Evolutionary conservation across 1,140 invertebrate genomes (phyloP).

Genomic region (Anastatus disparis): DNA sequence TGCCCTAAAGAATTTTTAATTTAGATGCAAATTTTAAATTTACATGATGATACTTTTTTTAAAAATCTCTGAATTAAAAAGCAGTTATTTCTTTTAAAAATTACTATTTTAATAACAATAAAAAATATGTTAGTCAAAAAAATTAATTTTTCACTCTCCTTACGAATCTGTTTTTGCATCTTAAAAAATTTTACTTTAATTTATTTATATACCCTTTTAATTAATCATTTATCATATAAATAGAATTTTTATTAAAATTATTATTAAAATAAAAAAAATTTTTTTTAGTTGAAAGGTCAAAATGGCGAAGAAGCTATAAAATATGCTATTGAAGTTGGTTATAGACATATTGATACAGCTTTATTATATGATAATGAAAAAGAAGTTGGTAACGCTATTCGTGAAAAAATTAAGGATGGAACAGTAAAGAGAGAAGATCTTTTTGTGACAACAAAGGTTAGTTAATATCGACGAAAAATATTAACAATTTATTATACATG

Average conservation of each 20-base stretch:
- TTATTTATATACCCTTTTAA: neutral
- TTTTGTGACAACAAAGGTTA: constrained; percentile 83
- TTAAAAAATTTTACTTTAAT: too few relatives aligned
- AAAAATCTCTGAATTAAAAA: too few relatives aligned
- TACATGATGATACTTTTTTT: too few relatives aligned
- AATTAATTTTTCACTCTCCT: too few relatives aligned
- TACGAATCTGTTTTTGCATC: too few relatives aligned
- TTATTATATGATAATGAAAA: constrained; percentile 84
- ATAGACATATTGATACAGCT: constrained; percentile 91
- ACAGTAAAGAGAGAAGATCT: constrained; percentile 84
- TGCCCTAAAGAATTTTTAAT: too few relatives aligned
- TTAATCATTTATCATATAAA: neutral
- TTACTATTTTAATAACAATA: too few relatives aligned
- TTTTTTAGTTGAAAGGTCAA: constrained; percentile 70
- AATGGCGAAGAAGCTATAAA: constrained; percentile 78
- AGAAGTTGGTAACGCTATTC: constrained; percentile 83
- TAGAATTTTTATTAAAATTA: neutral
- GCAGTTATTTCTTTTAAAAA: too few relatives aligned
- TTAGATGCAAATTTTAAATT: too few relatives aligned
- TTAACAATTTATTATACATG: too few relatives aligned
- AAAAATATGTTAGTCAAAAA: too few relatives aligned
- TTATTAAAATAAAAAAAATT: neutral
- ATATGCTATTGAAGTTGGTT: constrained; percentile 84
- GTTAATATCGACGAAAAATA: constrained; percentile 1
- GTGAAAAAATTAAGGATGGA: constrained; percentile 79